These are phyloP conservation scores for Adela reaumurella DNA, from an alignment of 2,888 invertebrate genomes.

Conservation along the genomic window DNA sequence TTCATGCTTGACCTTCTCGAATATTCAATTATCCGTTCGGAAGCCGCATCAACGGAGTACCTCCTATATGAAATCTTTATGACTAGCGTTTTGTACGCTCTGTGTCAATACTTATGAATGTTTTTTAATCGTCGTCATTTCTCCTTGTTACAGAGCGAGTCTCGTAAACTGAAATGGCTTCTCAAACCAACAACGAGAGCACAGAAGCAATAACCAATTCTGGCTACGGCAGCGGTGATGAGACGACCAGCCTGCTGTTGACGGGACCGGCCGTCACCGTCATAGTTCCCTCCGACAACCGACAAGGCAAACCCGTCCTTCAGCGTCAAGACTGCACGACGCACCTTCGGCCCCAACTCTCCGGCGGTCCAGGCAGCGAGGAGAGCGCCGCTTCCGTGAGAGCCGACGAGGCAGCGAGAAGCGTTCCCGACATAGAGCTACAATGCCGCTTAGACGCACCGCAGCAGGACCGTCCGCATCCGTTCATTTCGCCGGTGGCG, in stretches of 20 bases:
- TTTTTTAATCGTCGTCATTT: not conserved
- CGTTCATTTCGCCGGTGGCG: slow-evolving; percentile 53
- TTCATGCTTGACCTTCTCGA: slow-evolving; percentile 3
- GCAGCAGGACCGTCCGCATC: slow-evolving; percentile 49
- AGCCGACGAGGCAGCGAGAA: slow-evolving; percentile 66
- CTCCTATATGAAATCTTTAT: slow-evolving; percentile 4
- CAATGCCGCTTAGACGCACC: slow-evolving; percentile 61
- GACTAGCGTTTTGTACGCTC: too few species aligned
- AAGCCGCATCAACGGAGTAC: not conserved
- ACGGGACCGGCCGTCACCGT: slow-evolving; percentile 58
- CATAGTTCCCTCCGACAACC: slow-evolving; percentile 41
- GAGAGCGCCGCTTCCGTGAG: slow-evolving; percentile 62
- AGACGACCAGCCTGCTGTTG: slow-evolving; percentile 76
- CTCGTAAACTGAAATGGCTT: slow-evolving; percentile 36
- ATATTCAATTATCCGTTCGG: slow-evolving; percentile 4
- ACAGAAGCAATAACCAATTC: slow-evolving; percentile 59
- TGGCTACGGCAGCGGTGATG: slow-evolving; percentile 73
- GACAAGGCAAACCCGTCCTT: slow-evolving; percentile 70
- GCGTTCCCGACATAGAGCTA: slow-evolving; percentile 78
- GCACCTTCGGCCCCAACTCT: slow-evolving; percentile 67
- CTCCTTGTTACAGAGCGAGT: not conserved
- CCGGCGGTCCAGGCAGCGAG: slow-evolving; percentile 72
- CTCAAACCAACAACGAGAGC: slow-evolving; percentile 43
- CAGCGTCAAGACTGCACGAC: slow-evolving; percentile 86
- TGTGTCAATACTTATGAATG: not conserved